Evolutionary conservation across 2,797 vertebrate genomes (phyloP).

Genomic region (Oreortyx pictus): DNA sequence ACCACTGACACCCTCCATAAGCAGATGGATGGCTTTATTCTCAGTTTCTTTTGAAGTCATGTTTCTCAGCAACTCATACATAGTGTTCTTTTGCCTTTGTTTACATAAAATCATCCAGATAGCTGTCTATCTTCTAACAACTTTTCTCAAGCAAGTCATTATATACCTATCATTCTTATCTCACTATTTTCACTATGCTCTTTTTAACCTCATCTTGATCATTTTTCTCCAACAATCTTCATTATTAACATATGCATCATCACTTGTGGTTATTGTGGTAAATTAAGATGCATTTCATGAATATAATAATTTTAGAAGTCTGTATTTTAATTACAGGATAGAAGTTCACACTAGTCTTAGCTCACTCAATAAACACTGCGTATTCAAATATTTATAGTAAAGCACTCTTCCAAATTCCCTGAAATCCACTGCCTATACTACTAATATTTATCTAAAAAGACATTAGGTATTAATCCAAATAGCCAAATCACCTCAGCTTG

Average conservation of each 20-base stretch:
- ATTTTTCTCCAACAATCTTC: not conserved
- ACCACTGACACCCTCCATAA: not conserved
- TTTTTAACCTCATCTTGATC: not conserved
- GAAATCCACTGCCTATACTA: not conserved
- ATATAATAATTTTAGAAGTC: not conserved
- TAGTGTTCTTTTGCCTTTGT: not conserved
- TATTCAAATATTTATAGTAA: not conserved
- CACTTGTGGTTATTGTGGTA: not conserved
- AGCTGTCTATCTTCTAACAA: not conserved
- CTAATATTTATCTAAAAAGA: not conserved
- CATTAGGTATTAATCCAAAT: not conserved
- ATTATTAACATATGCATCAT: not conserved
- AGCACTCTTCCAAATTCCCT: accelerated
- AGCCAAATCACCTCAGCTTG: not conserved
- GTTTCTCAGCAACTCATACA: not conserved
- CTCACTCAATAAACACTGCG: not conserved
- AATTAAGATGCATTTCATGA: not conserved
- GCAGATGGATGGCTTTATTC: not conserved
- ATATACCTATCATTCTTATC: not conserved
- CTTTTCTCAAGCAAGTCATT: not conserved
- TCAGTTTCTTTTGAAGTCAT: not conserved
- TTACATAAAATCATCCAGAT: not conserved
- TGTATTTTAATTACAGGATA: not conserved
- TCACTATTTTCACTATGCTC: not conserved
- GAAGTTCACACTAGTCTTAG: not conserved